A percentile compares a stretch with the other conserved stretches of the same genome.
These are phyloP conservation scores for Fulica atra DNA, from an alignment of 2,113 vertebrate genomes.

Conservation along the genomic window DNA sequence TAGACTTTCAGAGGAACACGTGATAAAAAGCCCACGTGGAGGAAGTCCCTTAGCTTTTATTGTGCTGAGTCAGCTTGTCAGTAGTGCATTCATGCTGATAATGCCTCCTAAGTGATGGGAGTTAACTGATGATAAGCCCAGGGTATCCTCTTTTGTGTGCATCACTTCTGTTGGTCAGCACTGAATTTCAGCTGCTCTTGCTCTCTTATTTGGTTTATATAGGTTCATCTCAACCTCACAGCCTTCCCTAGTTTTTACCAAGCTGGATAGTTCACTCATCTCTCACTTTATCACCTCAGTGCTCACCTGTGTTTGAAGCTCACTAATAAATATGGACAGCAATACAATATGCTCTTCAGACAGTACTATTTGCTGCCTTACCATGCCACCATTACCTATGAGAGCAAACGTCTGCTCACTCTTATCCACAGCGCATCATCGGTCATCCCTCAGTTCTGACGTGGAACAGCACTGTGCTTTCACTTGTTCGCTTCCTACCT, in stretches of 20 bases:
- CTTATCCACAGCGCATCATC: neutral
- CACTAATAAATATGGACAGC: neutral
- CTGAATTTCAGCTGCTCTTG: neutral
- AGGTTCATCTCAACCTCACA: neutral
- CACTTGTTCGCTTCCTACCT: neutral
- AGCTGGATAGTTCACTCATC: neutral
- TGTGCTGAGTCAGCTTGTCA: neutral
- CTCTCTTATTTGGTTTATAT: neutral
- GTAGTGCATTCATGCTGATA: neutral
- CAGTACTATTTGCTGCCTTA: neutral
- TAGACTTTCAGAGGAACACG: neutral
- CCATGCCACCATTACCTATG: neutral
- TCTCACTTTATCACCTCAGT: neutral
- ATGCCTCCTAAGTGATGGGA: neutral
- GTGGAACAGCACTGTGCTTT: neutral
- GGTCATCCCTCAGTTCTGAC: neutral
- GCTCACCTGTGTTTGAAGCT: neutral
- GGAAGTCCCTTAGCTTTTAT: neutral
- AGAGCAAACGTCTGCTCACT: neutral
- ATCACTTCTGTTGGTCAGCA: fast-evolving
- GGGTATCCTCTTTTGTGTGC: neutral
- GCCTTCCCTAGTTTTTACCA: neutral
- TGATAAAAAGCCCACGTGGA: neutral
- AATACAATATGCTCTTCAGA: neutral
- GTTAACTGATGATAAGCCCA: neutral